Conservation (phyloP, 2,113 vertebrate species). For the Sakesphorus luctuosus region DNA sequence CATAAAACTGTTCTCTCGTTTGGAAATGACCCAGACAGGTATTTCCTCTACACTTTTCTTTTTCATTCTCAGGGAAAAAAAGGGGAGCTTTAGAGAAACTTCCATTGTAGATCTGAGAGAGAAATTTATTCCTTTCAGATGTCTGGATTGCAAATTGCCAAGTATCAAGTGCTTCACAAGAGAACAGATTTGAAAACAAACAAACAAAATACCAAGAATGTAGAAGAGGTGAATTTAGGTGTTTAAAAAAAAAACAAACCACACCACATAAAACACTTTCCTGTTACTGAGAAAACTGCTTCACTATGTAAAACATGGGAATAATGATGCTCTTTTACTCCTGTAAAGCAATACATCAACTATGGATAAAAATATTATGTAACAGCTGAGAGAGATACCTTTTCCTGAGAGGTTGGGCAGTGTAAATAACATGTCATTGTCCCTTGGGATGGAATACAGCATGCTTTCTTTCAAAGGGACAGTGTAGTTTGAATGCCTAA, state of each 20-base stretch:
- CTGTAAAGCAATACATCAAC: not conserved
- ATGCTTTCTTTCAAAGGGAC: slow-evolving; percentile 88
- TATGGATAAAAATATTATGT: not conserved
- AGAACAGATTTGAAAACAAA: slow-evolving; percentile 9
- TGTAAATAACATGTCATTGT: slow-evolving; percentile 84
- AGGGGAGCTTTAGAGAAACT: not conserved
- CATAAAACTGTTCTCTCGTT: not conserved
- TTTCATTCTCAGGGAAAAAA: not conserved
- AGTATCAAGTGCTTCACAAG: not conserved
- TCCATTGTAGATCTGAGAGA: not conserved
- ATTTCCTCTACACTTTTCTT: slow-evolving; percentile 24
- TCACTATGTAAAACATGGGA: not conserved
- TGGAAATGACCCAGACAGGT: slow-evolving; percentile 18
- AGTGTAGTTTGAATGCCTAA: slow-evolving; percentile 83
- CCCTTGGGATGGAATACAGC: slow-evolving; percentile 84
- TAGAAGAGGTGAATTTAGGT: not conserved
- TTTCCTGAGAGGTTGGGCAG: slow-evolving; percentile 81
- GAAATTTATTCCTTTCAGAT: not conserved
- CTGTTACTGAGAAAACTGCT: not conserved
- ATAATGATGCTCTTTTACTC: not conserved
- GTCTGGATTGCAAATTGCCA: not conserved
- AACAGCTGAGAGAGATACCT: slow-evolving; percentile 72
- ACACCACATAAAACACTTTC: not conserved
- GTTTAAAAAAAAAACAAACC: not conserved
- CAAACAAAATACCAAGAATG: not conserved